Percentiles rank a stretch among this genome's conserved stretches.
Evolutionary conservation across 2,888 invertebrate species (phyloP).

Genomic region (Pachymerium ferrugineum): DNA sequence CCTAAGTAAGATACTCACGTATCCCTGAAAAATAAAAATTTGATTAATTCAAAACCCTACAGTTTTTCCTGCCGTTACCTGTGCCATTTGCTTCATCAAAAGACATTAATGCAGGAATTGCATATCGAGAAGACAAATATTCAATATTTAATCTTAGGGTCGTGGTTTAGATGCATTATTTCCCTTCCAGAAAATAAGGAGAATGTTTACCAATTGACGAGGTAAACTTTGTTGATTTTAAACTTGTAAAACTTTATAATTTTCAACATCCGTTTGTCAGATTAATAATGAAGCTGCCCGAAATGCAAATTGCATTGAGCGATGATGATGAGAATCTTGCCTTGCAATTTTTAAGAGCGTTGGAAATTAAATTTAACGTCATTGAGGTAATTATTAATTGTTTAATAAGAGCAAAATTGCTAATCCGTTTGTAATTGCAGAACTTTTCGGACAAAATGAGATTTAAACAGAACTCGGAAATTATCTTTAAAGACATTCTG

Average conservation of each 20-base stretch:
- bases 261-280: neutral
- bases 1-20: neutral
- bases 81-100: neutral
- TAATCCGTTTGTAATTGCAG: neutral
- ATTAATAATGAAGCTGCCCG: neutral
- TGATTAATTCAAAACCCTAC: neutral
- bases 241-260: neutral
- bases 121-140: too few relatives aligned
- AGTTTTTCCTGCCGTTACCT: conserved; percentile 16
- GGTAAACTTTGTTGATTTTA: too few relatives aligned
- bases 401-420: neutral
- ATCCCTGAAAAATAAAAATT: too few relatives aligned
- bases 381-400: neutral
- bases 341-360: neutral
- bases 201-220: neutral
- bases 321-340: neutral
- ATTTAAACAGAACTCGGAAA: neutral
- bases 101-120: neutral
- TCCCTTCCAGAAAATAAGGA: neutral
- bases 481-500: neutral
- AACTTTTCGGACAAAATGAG: neutral
- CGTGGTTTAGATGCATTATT: conserved; percentile 1
- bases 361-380: neutral
- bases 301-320: neutral
- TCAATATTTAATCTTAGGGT: neutral